These are phyloP conservation scores for Hesperia comma DNA, from an alignment of 2,888 invertebrate genomes.

Conservation along the genomic window DNA sequence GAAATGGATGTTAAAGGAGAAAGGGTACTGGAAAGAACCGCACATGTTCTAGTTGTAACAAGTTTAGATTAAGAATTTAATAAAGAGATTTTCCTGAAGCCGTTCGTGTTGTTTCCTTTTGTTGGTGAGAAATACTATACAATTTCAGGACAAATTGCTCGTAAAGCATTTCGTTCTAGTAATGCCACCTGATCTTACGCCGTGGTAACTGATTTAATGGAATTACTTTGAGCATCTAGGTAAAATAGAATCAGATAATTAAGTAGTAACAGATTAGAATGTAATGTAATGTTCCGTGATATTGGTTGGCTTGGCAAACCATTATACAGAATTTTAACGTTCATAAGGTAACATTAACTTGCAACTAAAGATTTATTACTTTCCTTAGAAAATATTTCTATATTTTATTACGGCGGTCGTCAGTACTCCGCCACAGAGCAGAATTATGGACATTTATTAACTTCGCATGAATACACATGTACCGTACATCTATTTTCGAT, in stretches of 20 bases:
- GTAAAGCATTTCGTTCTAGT: conserved; percentile 19
- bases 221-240: conserved; percentile 8
- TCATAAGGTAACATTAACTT: too few species aligned
- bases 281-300: too few species aligned
- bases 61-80: conserved; percentile 37
- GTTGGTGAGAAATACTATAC: conserved; percentile 30
- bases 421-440: too few species aligned
- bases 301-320: too few species aligned
- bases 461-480: too few species aligned
- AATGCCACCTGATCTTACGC: conserved; percentile 11
- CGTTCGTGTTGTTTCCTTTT: conserved; percentile 27
- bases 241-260: conserved; percentile 20
- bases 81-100: conserved; percentile 34
- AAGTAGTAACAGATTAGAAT: background rate
- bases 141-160: conserved; percentile 23
- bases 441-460: too few species aligned
- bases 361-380: too few species aligned
- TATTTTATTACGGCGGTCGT: too few species aligned
- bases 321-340: too few species aligned
- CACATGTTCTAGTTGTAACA: conserved; percentile 31
- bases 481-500: too few species aligned
- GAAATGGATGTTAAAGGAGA: conserved; percentile 20
- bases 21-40: conserved; percentile 19
- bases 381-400: too few species aligned
- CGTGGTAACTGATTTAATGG: conserved; percentile 18